These are phyloP conservation scores for Drosophila neonasuta DNA, from an alignment of 2,888 invertebrate species.

Conservation along the genomic window DNA sequence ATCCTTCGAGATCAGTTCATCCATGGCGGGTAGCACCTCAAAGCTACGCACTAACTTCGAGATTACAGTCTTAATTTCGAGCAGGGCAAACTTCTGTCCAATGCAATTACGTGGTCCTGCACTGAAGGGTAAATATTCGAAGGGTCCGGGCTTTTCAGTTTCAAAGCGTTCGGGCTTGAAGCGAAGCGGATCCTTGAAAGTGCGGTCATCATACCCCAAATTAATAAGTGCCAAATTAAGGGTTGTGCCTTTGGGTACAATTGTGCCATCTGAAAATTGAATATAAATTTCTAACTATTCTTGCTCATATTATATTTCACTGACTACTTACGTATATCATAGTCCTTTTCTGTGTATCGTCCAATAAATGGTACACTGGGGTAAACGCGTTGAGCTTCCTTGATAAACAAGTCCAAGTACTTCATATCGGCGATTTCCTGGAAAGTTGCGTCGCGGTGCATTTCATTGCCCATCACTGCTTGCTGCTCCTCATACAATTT, in stretches of 20 bases:
- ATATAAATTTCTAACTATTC: no score
- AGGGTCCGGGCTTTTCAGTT: conserved; percentile 81
- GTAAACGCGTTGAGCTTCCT: conserved; percentile 78
- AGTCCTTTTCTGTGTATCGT: conserved; percentile 68
- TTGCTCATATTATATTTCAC: no score
- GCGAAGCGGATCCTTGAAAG: conserved; percentile 76
- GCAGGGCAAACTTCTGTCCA: conserved; percentile 83
- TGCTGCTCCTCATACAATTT: conserved; percentile 83
- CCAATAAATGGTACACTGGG: conserved; percentile 80
- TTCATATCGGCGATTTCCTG: conserved; percentile 79
- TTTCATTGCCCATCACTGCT: conserved; percentile 80
- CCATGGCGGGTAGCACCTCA: conserved; percentile 78
- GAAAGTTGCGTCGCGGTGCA: conserved; percentile 72
- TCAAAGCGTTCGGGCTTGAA: conserved; percentile 84
- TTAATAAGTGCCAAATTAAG: conserved; percentile 69
- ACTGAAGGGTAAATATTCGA: conserved; percentile 85
- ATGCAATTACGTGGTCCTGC: conserved; percentile 87
- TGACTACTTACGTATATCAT: conserved; percentile 69
- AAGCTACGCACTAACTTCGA: conserved; percentile 84
- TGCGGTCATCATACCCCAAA: conserved; percentile 75
- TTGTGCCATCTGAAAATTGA: conserved; percentile 71
- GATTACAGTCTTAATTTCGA: conserved; percentile 84
- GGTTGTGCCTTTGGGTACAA: conserved; percentile 70
- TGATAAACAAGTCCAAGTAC: conserved; percentile 79
- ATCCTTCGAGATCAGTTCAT: conserved; percentile 71